These are phyloP conservation scores for Nothocercus nigrocapillus DNA, from an alignment of 2,113 vertebrate species.

Conservation along the genomic window DNA sequence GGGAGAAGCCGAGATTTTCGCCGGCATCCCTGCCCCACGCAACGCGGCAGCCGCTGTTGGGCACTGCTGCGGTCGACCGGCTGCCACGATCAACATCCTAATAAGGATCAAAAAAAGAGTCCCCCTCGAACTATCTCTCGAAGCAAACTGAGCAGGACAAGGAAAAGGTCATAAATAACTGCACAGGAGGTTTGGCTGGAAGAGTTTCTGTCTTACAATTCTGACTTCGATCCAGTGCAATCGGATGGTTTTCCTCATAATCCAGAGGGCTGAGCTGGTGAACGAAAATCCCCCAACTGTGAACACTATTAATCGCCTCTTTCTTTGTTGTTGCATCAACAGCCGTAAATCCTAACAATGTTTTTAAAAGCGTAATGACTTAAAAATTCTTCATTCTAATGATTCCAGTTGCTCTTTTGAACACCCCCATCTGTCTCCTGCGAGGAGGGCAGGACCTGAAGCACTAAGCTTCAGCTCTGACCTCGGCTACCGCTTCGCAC, in stretches of 20 bases:
- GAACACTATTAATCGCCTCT: not conserved
- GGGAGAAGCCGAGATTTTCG: not conserved
- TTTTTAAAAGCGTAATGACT: not conserved
- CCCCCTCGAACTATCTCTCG: not conserved
- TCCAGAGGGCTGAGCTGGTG: accelerated
- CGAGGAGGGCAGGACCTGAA: not conserved
- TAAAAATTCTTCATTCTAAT: not conserved
- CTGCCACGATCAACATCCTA: not conserved
- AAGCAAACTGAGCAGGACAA: not conserved
- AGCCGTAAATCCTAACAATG: conserved; percentile 15
- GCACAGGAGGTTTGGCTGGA: not conserved
- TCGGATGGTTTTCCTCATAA: not conserved
- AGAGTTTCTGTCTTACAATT: not conserved
- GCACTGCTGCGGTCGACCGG: not conserved
- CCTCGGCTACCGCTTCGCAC: not conserved
- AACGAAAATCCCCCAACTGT: not conserved
- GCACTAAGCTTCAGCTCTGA: not conserved
- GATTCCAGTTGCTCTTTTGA: not conserved
- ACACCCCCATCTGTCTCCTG: not conserved
- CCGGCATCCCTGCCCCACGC: accelerated
- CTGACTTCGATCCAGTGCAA: accelerated
- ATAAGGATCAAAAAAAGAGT: not conserved
- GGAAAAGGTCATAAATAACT: not conserved
- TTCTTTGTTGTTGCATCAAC: not conserved
- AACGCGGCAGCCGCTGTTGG: not conserved